Conservation (phyloP, 2,113 vertebrate genomes). For the Oreocharis arfaki region DNA sequence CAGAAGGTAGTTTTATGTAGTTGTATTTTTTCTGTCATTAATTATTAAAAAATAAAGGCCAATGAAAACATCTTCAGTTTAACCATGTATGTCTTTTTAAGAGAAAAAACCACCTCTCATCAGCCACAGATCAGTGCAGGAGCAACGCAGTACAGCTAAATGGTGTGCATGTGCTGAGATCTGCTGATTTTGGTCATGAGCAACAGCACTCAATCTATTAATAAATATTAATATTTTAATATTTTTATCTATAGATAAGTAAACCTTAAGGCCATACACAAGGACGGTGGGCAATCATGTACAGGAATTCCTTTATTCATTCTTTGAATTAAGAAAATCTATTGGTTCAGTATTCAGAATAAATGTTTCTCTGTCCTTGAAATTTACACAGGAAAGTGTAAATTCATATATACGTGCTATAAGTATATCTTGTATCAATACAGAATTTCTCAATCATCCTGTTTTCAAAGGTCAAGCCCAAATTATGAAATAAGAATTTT, state of each 20-base stretch:
- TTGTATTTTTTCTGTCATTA: not conserved
- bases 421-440: not conserved
- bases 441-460: not conserved
- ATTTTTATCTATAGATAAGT: not conserved
- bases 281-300: not conserved
- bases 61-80: not conserved
- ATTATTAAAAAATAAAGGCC: not conserved
- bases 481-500: not conserved
- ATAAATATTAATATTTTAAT: not conserved
- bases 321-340: not conserved
- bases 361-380: not conserved
- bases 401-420: not conserved
- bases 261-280: not conserved
- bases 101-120: not conserved
- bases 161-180: not conserved
- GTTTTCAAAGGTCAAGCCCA: not conserved
- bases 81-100: not conserved
- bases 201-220: not conserved
- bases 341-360: not conserved
- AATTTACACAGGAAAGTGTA: not conserved
- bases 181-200: not conserved
- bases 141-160: not conserved
- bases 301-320: not conserved
- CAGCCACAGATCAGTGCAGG: not conserved
- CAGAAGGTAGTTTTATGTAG: not conserved